phyloP scores from a whole-genome alignment of 2,113 vertebrate species.

The Phaetusa simplex region DNA sequence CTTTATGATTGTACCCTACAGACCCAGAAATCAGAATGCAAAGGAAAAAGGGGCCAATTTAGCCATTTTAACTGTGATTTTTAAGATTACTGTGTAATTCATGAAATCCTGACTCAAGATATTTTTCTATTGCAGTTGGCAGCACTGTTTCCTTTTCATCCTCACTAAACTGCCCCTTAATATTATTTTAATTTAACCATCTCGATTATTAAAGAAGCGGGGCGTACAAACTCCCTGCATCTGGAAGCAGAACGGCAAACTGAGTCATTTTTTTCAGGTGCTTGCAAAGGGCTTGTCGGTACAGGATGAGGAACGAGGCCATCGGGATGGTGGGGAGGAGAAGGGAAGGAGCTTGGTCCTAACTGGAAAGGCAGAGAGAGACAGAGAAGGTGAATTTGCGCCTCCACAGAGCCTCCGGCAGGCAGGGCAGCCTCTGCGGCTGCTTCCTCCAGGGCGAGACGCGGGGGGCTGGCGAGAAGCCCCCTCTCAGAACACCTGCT shows the following conservation, averaged over 20 bases:
- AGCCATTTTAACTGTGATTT: not conserved
- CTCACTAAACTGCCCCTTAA: not conserved
- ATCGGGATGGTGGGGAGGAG: not conserved
- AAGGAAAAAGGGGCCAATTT: not conserved
- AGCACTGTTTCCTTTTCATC: not conserved
- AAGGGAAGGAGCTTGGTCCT: not conserved
- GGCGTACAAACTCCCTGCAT: not conserved
- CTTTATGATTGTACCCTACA: slow-evolving; percentile 10
- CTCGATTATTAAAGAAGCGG: slow-evolving; percentile 2
- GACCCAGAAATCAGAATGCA: slow-evolving; percentile 19
- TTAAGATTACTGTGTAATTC: slow-evolving; percentile 5
- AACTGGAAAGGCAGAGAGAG: not conserved
- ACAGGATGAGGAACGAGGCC: not conserved
- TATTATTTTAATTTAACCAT: not conserved
- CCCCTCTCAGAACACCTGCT: not conserved
- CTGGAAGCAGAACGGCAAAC: not conserved
- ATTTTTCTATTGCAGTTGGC: not conserved
- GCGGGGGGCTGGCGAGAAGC: not conserved
- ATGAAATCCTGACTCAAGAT: not conserved
- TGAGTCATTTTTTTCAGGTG: not conserved
- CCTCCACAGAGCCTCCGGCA: not conserved
- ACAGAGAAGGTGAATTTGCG: not conserved
- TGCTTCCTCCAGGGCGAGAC: not conserved
- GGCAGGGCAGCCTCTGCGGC: not conserved
- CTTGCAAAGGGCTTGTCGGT: not conserved